phyloP scores from a whole-genome alignment of 2,113 vertebrate species.

The Pachyramphus minor region DNA sequence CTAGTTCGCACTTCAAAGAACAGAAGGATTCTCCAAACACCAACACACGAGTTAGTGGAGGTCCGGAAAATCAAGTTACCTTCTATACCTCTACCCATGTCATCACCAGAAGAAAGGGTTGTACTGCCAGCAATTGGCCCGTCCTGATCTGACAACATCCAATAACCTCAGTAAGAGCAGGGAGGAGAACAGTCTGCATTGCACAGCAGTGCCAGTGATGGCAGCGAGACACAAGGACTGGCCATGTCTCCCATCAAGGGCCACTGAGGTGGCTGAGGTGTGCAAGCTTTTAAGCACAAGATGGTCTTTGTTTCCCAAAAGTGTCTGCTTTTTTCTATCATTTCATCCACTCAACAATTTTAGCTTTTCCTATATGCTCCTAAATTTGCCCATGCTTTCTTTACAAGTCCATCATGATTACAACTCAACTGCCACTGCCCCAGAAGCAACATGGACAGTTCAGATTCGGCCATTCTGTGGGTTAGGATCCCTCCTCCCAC shows the following conservation, averaged over 20 bases:
- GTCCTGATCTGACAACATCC: not conserved
- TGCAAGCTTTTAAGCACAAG: not conserved
- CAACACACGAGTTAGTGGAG: not conserved
- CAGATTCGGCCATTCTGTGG: fast-evolving
- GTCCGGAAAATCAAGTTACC: not conserved
- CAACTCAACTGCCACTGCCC: not conserved
- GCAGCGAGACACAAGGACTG: fast-evolving
- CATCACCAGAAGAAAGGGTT: not conserved
- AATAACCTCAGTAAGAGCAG: not conserved
- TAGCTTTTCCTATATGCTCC: not conserved
- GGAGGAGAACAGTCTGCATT: not conserved
- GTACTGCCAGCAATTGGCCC: not conserved
- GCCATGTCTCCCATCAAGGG: not conserved
- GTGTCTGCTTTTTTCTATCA: not conserved
- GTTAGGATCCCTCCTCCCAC: not conserved
- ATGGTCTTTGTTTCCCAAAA: not conserved
- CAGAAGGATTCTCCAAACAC: not conserved
- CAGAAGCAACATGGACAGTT: not conserved
- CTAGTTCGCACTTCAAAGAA: not conserved
- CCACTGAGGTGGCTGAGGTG: fast-evolving
- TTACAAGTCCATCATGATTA: too few relatives aligned
- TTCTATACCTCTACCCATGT: not conserved
- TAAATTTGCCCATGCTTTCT: not conserved
- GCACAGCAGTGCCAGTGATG: too few relatives aligned
- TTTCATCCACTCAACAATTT: not conserved